Conservation (phyloP, 2,888 invertebrate species). For the Dryomyza anilis region DNA sequence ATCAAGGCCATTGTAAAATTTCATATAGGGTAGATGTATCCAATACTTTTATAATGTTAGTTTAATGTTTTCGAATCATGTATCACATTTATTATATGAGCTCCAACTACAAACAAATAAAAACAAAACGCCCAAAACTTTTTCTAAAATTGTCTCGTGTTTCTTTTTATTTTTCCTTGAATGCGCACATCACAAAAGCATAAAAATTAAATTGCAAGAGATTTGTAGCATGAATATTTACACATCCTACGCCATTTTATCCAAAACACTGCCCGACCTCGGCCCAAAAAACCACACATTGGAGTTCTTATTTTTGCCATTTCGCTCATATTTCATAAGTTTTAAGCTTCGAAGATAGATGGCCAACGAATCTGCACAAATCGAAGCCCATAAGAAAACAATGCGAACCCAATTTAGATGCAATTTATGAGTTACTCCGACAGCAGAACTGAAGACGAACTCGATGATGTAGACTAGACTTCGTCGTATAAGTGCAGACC, state of each 20-base stretch:
- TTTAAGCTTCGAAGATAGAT: slow-evolving; percentile 19
- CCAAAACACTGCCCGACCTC: neutral
- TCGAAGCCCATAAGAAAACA: slow-evolving; percentile 26
- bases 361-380: slow-evolving; percentile 12
- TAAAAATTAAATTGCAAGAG: slow-evolving; percentile 10
- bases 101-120: neutral
- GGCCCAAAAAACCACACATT: neutral
- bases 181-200: neutral
- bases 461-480: neutral
- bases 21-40: too few relatives aligned
- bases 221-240: slow-evolving; percentile 11
- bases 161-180: neutral
- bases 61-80: neutral
- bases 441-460: neutral
- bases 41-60: neutral
- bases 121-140: neutral
- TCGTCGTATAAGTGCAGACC: neutral
- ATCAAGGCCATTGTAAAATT: too few relatives aligned
- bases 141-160: neutral
- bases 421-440: slow-evolving; percentile 54
- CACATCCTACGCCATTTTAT: neutral
- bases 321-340: slow-evolving; percentile 21
- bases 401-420: slow-evolving; percentile 55
- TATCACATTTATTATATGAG: slow-evolving; percentile 1
- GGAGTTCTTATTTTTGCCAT: slow-evolving; percentile 20